These are phyloP conservation scores for Megalurothrips usitatus DNA, from an alignment of 2,888 invertebrate genomes.

Conservation along the genomic window DNA sequence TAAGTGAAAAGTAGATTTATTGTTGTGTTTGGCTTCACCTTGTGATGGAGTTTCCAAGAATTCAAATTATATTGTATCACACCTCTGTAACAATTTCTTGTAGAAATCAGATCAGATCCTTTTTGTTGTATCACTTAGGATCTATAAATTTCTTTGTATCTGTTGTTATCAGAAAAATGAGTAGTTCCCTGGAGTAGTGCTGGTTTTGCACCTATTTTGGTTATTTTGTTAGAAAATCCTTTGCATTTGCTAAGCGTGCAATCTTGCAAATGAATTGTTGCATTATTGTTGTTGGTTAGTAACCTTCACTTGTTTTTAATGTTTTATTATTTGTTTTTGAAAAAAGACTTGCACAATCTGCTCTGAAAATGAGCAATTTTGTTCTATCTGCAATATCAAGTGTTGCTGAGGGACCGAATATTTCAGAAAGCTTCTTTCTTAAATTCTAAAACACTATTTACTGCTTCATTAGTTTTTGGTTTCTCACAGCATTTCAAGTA, in stretches of 20 bases:
- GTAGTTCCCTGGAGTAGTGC: not conserved
- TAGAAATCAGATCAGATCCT: not conserved
- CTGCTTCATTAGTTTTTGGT: too few relatives aligned
- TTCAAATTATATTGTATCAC: not conserved
- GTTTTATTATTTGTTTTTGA: not conserved
- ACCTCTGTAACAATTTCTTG: not conserved
- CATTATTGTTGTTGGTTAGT: not conserved
- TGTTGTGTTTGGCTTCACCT: slow-evolving; percentile 11
- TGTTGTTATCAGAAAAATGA: not conserved
- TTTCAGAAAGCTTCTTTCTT: too few relatives aligned
- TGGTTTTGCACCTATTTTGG: not conserved
- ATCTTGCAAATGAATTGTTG: not conserved
- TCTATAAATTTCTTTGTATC: not conserved
- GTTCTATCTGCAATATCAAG: not conserved
- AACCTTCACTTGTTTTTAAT: not conserved
- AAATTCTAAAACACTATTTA: too few relatives aligned
- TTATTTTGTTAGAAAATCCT: not conserved
- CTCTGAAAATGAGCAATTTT: not conserved
- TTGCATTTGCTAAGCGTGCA: not conserved
- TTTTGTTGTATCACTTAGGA: not conserved
- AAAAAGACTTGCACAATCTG: not conserved
- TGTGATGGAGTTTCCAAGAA: not conserved
- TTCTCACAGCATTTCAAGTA: not conserved
- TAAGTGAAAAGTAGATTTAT: not conserved
- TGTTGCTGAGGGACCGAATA: too few relatives aligned